Base-by-base conservation (phyloP, 2,888 invertebrate genomes). In the Zaprionus bogoriensis region DNA sequence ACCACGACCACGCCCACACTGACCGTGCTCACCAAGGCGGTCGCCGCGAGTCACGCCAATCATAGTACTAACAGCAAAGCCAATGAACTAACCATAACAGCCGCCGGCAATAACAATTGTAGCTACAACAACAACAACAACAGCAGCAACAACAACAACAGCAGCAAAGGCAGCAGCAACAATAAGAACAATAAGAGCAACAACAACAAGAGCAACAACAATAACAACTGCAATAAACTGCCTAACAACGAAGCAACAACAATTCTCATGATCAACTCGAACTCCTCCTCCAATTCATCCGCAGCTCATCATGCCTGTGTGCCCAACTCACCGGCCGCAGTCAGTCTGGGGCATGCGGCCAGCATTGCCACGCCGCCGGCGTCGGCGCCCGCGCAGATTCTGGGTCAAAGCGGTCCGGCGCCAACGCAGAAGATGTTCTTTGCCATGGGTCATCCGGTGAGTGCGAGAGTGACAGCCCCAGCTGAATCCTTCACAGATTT, bases 381-480 rank as follows among this genome's bases (percentile, higher is more conserved):
- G 1, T 83, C 89, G 22, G 77, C 77, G n/a, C 89, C 87, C 20
- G 79, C 87, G 9, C 88, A 88, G 39, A 83, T 88, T 4, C 55
- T 87, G 30, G 68, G 87, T 41, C 51, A 86, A 20, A 62, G 69
- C 10, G 85, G 81, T 25, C 55, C 79, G 55, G 65, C 51, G 52
- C 68, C 77, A n/a, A 83, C 87, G 4, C 87, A 60, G 27, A 86
- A 80, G 60, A 67, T 91, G 61, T 89, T 89, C 77, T 90, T 91
- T 66, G 74, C 89, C 51, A 88, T 90, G 84, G 66, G 79, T 63
- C 89, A 89, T 82, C 90, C 89, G 81, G 90, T 91, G 62, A 80
- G 78, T 71, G 19, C 3, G 4, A n/a, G n/a, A n/a, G n/a, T n/a
- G n/a, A n/a, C n/a, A n/a, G n/a, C n/a, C 14, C 32, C 2, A 0